phyloP scores from a whole-genome alignment of 64 coral and sea anemone species.

The Montipora capricornis region DNA sequence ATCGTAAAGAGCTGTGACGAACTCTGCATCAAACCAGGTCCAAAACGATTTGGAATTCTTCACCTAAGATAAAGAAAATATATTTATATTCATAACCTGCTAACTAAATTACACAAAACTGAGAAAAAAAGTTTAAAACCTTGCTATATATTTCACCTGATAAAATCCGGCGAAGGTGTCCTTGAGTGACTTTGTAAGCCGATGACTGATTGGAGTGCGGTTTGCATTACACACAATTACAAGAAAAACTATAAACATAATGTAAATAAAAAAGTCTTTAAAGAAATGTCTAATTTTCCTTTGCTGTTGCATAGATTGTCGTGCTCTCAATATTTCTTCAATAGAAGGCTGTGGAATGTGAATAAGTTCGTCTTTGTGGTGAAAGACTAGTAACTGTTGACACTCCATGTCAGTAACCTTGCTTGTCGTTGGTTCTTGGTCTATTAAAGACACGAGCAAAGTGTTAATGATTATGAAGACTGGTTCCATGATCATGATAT shows the following conservation, averaged over 20 bases:
- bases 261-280: constrained; percentile 4
- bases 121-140: no score
- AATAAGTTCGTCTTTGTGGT: not conserved
- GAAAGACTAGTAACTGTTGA: constrained; percentile 7
- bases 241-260: constrained; percentile 55
- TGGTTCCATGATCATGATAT: constrained; percentile 75
- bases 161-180: constrained; percentile 51
- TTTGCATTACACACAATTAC: constrained; percentile 71
- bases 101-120: no score
- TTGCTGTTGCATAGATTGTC: constrained; percentile 20
- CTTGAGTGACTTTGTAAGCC: constrained; percentile 40
- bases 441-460: constrained; percentile 25
- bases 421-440: constrained; percentile 9
- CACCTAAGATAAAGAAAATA: not conserved
- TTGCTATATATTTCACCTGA: constrained; percentile 19
- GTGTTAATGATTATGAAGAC: constrained; percentile 66
- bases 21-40: constrained; percentile 29
- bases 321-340: not conserved
- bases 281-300: constrained; percentile 62
- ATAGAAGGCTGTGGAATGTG: not conserved
- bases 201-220: constrained; percentile 10
- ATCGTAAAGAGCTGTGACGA: constrained; percentile 18
- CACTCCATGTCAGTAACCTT: not conserved
- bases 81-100: no score
- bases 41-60: constrained; percentile 18